These are phyloP conservation scores for Platorchestia sp. DNA, from an alignment of 1,140 invertebrate genomes.

Conservation along the genomic window DNA sequence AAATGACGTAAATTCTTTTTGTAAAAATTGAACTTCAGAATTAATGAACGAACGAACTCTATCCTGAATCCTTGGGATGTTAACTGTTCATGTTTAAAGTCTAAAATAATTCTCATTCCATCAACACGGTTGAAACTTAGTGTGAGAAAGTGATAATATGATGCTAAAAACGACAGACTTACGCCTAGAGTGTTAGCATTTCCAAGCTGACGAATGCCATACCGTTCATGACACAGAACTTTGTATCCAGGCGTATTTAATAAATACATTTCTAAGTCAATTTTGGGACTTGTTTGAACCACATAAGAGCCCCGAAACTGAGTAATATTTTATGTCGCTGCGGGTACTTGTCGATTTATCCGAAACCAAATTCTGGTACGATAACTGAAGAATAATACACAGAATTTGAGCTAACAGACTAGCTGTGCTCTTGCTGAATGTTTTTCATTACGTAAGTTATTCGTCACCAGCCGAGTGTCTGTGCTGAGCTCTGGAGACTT, in stretches of 20 bases:
- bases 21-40: too few species aligned
- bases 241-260: background rate
- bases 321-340: background rate
- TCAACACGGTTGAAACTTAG: too few species aligned
- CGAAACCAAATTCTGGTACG: background rate
- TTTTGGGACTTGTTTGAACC: background rate
- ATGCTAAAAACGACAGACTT: too few species aligned
- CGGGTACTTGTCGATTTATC: background rate
- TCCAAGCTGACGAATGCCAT: too few species aligned
- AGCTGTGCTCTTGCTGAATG: background rate
- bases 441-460: background rate
- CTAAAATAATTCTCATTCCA: too few species aligned
- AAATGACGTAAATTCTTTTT: too few species aligned
- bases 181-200: too few species aligned
- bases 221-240: background rate
- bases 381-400: background rate
- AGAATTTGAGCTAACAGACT: background rate
- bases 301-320: background rate
- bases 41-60: too few species aligned
- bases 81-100: too few species aligned
- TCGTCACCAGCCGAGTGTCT: background rate
- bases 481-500: constrained; percentile 71
- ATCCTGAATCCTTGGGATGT: too few species aligned
- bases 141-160: too few species aligned
- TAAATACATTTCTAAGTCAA: too few species aligned